phyloP scores from a whole-genome alignment of 1,140 invertebrate species.

The Hylyphantes graminicola region DNA sequence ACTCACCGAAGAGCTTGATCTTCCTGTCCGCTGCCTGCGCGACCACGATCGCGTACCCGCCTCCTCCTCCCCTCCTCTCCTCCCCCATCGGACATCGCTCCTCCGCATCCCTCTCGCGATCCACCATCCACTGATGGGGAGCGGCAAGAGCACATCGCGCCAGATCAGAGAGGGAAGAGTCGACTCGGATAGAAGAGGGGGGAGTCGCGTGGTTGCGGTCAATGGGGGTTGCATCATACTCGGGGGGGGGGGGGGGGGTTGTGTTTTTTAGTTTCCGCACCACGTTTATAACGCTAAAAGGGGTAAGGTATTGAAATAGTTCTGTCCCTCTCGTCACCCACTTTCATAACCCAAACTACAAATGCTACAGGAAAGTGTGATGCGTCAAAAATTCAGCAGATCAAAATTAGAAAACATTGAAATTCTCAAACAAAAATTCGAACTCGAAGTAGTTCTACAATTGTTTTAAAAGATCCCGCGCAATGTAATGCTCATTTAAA shows the following conservation, averaged over 20 bases:
- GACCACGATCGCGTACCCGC: constrained; percentile 46
- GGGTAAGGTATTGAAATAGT: neutral
- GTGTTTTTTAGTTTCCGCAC: neutral
- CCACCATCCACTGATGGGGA: neutral
- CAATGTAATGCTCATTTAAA: no score
- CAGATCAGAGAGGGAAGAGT: neutral
- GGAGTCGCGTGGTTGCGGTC: neutral
- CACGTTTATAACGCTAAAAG: neutral
- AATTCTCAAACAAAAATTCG: no score
- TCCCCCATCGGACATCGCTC: neutral
- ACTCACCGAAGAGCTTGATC: constrained; percentile 48
- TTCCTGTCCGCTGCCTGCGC: constrained; percentile 32
- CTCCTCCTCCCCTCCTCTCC: neutral
- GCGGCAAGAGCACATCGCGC: neutral
- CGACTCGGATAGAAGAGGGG: neutral
- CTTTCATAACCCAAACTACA: no score
- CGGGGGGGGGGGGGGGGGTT: no score
- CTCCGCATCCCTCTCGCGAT: neutral
- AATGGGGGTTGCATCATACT: neutral
- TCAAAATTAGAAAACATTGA: no score
- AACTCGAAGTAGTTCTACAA: no score
- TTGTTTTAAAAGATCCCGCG: no score
- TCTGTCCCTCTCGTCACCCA: neutral
- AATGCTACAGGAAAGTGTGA: no score
- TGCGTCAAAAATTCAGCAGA: no score